Base-by-base conservation (phyloP, 2,113 vertebrate species). In the Nothocercus nigrocapillus region DNA sequence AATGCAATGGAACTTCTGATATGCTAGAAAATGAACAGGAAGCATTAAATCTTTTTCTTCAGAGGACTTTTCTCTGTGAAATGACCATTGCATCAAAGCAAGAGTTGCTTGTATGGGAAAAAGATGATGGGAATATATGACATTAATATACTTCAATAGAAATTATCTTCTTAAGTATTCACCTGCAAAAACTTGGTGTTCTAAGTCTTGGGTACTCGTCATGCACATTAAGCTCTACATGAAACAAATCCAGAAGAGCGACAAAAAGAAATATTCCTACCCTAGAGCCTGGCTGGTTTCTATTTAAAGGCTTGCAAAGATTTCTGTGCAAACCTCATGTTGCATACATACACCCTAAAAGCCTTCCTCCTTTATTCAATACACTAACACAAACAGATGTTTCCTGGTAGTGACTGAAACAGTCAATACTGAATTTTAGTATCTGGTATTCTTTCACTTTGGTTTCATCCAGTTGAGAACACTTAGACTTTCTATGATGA, bases 311-410 rank as follows among this genome's bases (percentile, higher is more conserved):
- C 38, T 42, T 21, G 30, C 24, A 75, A 25, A 82, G 36, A 62
- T 34, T 2, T 42, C 36, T 78, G n/a, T 40, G 47, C 25, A 70
- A 4, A 1, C 7, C 40, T 2, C 14, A 21, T 2, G 3, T 3
- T 40, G 56, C 27, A 36, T 3, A 67, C 6, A 13, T 9, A 16
- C 24, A 34, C 30, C 72, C 45, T 7, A 3, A 47, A 73, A 85
- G 74, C 36, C 22, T 42, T 14, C 19, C 25, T 63, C 4, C 13
- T 8, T 49, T 42, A 10, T 32, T 64, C 7, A 1, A 5, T 16
- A 80, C 75, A 14, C 56, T 25, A 32, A 28, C 27, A 82, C 1
- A n/a, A 66, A 78, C 5, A 4, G 27, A 42, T 42, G 4, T 44
- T 67, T 87, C 27, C 54, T 78, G 64, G 54, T 25, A 68, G 75